phyloP scores from a whole-genome alignment of 2,113 vertebrate species.

The Columba janthina region DNA sequence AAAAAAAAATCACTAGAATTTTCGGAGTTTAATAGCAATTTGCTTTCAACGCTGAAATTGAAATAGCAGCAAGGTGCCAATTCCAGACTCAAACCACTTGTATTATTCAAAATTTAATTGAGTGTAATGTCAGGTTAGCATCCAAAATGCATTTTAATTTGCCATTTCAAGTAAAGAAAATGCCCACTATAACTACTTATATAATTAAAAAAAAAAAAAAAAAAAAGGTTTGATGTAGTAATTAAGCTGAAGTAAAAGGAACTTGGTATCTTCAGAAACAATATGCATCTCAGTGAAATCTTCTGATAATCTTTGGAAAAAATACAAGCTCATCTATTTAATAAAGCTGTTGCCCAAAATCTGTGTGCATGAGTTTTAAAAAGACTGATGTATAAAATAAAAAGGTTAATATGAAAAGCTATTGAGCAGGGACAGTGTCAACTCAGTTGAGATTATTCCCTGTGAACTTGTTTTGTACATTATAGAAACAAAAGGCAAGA shows the following conservation, averaged over 20 bases:
- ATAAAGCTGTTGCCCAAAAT: neutral
- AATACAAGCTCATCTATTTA: neutral
- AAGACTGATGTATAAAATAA: neutral
- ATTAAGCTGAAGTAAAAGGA: neutral
- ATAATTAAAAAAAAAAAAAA: neutral
- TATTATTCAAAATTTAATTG: neutral
- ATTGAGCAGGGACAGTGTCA: neutral
- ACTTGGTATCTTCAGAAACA: neutral
- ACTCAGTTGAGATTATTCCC: neutral
- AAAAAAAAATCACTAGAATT: neutral
- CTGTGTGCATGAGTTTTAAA: neutral
- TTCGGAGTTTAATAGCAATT: neutral
- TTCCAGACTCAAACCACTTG: neutral
- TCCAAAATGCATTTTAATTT: neutral
- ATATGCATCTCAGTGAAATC: neutral
- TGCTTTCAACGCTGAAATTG: neutral
- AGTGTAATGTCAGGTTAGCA: neutral
- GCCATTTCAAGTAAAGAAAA: neutral
- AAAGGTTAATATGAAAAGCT: neutral
- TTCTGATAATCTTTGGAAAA: neutral
- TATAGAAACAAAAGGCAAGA: neutral
- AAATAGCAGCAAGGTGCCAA: neutral
- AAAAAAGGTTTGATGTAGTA: neutral
- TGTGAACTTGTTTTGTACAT: neutral
- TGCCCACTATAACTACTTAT: neutral